These are phyloP conservation scores for Pharmacophagus antenor DNA, from an alignment of 2,888 invertebrate genomes.

Conservation along the genomic window DNA sequence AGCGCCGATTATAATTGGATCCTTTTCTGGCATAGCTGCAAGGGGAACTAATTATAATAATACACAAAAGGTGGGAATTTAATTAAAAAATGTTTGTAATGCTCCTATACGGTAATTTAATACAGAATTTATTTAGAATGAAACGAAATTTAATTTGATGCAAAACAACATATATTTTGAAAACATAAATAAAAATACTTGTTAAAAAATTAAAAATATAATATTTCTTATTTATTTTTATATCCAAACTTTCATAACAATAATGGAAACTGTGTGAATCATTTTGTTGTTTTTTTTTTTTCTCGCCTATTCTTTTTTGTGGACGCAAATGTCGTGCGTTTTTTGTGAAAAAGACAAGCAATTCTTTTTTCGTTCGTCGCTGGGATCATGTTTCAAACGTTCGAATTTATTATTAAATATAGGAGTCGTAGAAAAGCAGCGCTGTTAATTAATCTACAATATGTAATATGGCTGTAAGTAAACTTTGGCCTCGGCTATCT, in stretches of 20 bases:
- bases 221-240: too few species aligned
- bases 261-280: neutral
- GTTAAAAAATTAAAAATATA: too few species aligned
- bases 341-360: neutral
- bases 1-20: slow-evolving; percentile 68
- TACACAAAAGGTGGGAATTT: neutral
- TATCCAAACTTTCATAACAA: too few species aligned
- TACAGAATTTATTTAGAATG: too few species aligned
- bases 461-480: too few species aligned
- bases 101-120: too few species aligned
- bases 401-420: neutral
- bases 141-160: too few species aligned
- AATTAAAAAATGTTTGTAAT: neutral
- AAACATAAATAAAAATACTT: too few species aligned
- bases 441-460: neutral
- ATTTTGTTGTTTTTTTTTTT: neutral
- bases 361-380: neutral
- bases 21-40: slow-evolving; percentile 70
- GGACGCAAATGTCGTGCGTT: neutral
- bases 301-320: neutral
- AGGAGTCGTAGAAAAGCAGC: neutral
- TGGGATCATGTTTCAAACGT: neutral
- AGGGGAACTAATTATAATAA: slow-evolving; percentile 51
- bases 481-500: too few species aligned
- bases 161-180: too few species aligned